Base-by-base conservation (phyloP, 2,113 vertebrate genomes). In the Amphilophus citrinellus region DNA sequence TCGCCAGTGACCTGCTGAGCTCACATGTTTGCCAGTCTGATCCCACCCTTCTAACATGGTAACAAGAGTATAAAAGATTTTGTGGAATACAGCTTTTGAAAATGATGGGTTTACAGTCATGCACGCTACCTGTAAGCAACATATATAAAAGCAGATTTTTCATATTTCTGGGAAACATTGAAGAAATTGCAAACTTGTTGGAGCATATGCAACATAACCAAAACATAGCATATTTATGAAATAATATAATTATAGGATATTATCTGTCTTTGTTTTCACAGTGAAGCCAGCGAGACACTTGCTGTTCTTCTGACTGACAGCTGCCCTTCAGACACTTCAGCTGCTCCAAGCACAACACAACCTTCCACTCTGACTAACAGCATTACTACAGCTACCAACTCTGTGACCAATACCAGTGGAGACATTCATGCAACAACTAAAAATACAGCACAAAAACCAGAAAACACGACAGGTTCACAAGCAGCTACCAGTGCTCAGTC, bases 231-330 rank as follows among this genome's bases (percentile, higher is more conserved):
- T 47, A 14, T 7, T 53, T 18, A 53, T 53, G 6, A 53, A 53
- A 35, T 6, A 53, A 53, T 6, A 50, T 13, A 44, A 22, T 35
- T 35, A 35, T 35, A 35, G 6, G 35, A 35, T 35, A 35, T 35
- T 35, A 35, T 35, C 35, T 35, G 6, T 35, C 35, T 35, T 35
- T 35, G 39, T 42, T 42, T 42, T 42, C 39, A 37, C 47, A 96
- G 94, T 80, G 15, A 84, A 10, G 42, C 20, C 14, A 84, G 61
- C 32, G 76, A 94, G 57, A 93, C 35, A 1, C 62, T 90, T 35
- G 91, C 91, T 61, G 81, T 95, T 68, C 89, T 95, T 76, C 76
- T 95, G 81, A 88, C 24, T 42, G 91, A 94, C 10, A 88, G 37
- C 35, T 95, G 93, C 65, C 13, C 83, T 63, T 27, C 5, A 6